Conservation (phyloP, 2,888 invertebrate genomes). For the Oscheius sp. region DNA sequence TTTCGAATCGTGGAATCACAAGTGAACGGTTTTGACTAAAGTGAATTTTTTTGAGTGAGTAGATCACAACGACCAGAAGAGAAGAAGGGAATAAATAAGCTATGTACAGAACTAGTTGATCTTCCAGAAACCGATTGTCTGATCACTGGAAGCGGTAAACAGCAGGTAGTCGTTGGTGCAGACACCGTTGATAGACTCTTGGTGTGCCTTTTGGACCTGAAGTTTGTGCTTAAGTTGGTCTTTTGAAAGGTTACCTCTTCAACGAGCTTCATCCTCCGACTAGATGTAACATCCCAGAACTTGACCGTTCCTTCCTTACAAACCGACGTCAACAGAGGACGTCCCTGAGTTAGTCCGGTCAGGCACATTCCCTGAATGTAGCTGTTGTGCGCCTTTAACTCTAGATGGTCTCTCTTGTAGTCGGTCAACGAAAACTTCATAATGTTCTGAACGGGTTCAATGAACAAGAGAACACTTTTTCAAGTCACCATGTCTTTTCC, state of each 20-base stretch:
- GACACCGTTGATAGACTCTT: slow-evolving; percentile 81
- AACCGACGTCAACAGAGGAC: slow-evolving; percentile 74
- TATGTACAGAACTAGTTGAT: slow-evolving; percentile 30
- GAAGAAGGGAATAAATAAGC: slow-evolving; percentile 1
- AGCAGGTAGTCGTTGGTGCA: slow-evolving; percentile 80
- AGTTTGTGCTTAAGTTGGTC: slow-evolving; percentile 6
- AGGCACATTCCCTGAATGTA: slow-evolving; percentile 52
- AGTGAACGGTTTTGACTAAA: slow-evolving; percentile 27
- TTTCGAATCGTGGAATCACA: slow-evolving; percentile 16
- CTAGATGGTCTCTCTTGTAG: slow-evolving; percentile 62
- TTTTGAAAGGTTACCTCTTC: slow-evolving; percentile 45
- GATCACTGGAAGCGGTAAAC: slow-evolving; percentile 83
- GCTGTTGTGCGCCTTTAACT: slow-evolving; percentile 57
- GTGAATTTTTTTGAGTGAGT: slow-evolving; percentile 28
- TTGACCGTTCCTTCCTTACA: slow-evolving; percentile 85
- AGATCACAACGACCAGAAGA: background rate
- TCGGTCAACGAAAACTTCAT: slow-evolving; percentile 63
- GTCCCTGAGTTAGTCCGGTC: slow-evolving; percentile 27
- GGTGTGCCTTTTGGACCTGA: slow-evolving; percentile 53
- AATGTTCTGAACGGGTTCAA: slow-evolving; percentile 55
- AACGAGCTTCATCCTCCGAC: slow-evolving; percentile 78
- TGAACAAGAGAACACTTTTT: background rate
- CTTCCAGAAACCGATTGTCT: slow-evolving; percentile 47
- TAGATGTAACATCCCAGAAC: slow-evolving; percentile 83
- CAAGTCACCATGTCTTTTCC: slow-evolving; percentile 81